phyloP scores from a whole-genome alignment of 2,113 vertebrate genomes.

The Tor tambroides region DNA sequence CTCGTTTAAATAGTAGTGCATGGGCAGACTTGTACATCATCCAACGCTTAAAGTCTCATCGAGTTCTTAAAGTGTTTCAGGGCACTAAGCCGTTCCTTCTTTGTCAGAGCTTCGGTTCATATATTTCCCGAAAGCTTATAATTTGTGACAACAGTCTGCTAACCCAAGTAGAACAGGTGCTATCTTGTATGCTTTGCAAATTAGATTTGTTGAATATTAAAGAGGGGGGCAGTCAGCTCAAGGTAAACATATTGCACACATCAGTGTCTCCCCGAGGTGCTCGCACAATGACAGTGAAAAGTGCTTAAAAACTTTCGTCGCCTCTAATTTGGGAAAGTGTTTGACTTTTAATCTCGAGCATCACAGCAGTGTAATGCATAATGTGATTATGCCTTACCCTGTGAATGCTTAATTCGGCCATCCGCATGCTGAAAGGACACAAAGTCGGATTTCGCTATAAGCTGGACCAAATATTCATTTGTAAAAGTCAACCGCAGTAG shows the following conservation, averaged over 20 bases:
- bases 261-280: slow-evolving; percentile 58
- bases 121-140: slow-evolving; percentile 64
- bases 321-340: slow-evolving; percentile 58
- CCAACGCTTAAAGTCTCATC: background rate
- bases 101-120: slow-evolving; percentile 55
- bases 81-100: slow-evolving; percentile 15
- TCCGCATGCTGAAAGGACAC: background rate
- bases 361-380: slow-evolving; percentile 46
- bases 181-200: slow-evolving; percentile 74
- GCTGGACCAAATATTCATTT: slow-evolving; percentile 35
- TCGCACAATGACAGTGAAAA: slow-evolving; percentile 28
- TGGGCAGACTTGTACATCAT: slow-evolving; percentile 3
- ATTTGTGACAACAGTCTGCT: slow-evolving; percentile 62
- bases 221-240: slow-evolving; percentile 61
- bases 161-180: slow-evolving; percentile 70
- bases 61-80: slow-evolving; percentile 29
- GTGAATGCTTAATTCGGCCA: slow-evolving; percentile 8
- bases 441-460: slow-evolving; percentile 18
- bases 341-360: slow-evolving; percentile 63
- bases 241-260: slow-evolving; percentile 65
- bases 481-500: background rate
- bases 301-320: slow-evolving; percentile 53
- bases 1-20: slow-evolving; percentile 17
- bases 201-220: slow-evolving; percentile 62
- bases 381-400: slow-evolving; percentile 3